Percentiles rank a stretch among this genome's conserved stretches.
Evolutionary conservation across 2,888 invertebrate genomes (phyloP).

Genomic region (Nezara viridula): DNA sequence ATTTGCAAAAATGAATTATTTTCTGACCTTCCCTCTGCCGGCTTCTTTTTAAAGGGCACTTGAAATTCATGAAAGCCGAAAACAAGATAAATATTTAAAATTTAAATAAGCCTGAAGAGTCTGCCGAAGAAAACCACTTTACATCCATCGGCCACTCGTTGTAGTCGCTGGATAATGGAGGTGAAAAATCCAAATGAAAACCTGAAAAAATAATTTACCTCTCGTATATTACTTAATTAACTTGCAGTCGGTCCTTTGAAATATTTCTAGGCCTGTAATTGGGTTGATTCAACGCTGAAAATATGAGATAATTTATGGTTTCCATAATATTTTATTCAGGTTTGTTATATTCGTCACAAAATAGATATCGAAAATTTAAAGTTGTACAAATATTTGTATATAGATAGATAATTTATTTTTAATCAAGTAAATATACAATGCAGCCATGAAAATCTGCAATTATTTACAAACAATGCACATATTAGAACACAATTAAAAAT

Average conservation of each 20-base stretch:
- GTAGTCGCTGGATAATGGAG: background rate
- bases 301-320: background rate
- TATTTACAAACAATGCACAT: too few species aligned
- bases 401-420: too few species aligned
- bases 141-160: background rate
- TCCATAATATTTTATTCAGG: background rate
- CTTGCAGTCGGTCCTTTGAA: background rate
- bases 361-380: too few species aligned
- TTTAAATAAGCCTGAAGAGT: background rate
- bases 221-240: background rate
- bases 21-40: background rate
- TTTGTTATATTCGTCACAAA: too few species aligned
- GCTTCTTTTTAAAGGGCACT: slow-evolving; percentile 5
- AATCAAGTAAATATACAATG: too few species aligned
- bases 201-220: background rate
- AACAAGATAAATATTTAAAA: slow-evolving; percentile 42
- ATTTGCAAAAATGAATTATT: background rate
- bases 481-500: too few species aligned
- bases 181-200: background rate
- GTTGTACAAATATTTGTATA: too few species aligned
- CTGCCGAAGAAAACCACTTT: background rate
- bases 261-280: background rate
- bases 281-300: background rate
- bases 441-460: too few species aligned
- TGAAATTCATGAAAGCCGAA: slow-evolving; percentile 22